These are phyloP conservation scores for Pterocles burchelli DNA, from an alignment of 2,113 vertebrate genomes.

Conservation along the genomic window DNA sequence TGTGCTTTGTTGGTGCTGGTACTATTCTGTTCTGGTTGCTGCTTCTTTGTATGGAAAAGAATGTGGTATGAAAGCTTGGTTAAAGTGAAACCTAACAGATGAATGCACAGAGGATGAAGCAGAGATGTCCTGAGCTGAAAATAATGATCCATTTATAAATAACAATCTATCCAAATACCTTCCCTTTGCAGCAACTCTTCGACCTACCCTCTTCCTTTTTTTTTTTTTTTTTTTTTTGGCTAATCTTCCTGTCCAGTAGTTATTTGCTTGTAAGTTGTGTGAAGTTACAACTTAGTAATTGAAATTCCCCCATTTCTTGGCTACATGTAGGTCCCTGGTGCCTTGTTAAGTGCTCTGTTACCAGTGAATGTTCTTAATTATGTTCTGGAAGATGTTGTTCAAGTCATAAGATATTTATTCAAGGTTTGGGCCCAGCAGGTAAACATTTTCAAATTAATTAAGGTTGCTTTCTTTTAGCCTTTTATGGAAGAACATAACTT, in stretches of 20 bases:
- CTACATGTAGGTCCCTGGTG: constrained; percentile 2
- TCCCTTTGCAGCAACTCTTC: neutral
- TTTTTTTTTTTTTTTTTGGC: neutral
- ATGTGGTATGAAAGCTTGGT: accelerated
- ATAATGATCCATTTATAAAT: neutral
- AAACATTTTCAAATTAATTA: constrained; percentile 52
- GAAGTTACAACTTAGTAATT: constrained; percentile 32
- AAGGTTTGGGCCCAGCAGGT: constrained; percentile 55
- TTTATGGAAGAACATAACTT: neutral
- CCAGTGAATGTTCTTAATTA: constrained; percentile 33
- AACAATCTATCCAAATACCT: neutral
- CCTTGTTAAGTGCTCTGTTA: constrained; percentile 46
- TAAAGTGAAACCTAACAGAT: neutral
- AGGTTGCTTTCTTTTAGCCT: neutral
- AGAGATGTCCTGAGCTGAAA: neutral
- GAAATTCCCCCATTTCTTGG: neutral
- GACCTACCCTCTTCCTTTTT: neutral
- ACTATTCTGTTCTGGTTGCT: neutral
- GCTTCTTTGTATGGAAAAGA: neutral
- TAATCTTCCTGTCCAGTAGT: neutral
- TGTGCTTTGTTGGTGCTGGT: neutral
- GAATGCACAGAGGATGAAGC: neutral
- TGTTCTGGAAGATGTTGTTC: constrained; percentile 1
- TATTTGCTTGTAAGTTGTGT: neutral
- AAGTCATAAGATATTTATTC: constrained; percentile 48